Percentiles rank a stretch among this genome's conserved stretches.
phyloP scores from a whole-genome alignment of 2,113 vertebrate species.

The Phodopus roborovskii region DNA sequence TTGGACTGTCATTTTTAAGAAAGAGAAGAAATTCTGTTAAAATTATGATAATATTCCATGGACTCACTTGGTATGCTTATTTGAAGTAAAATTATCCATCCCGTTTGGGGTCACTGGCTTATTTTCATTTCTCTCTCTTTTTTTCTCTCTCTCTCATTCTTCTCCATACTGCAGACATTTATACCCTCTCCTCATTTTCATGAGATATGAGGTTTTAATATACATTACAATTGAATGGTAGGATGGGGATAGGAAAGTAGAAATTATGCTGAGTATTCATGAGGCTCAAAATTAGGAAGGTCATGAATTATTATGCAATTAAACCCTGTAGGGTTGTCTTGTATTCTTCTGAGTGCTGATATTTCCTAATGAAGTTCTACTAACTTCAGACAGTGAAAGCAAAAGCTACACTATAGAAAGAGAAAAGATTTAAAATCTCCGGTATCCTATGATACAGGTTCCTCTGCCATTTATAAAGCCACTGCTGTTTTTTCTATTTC shows the following conservation, averaged over 20 bases:
- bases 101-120: not conserved
- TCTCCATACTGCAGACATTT: not conserved
- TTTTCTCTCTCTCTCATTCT: no score
- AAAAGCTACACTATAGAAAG: not conserved
- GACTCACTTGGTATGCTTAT: constrained; percentile 30
- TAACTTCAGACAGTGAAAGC: not conserved
- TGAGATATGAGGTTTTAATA: fast-evolving
- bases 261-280: not conserved
- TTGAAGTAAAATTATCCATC: constrained; percentile 2
- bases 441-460: constrained; percentile 42
- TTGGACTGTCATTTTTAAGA: constrained; percentile 60
- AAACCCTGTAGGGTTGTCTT: not conserved
- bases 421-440: constrained; percentile 48
- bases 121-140: not conserved
- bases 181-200: not conserved
- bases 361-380: not conserved
- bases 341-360: not conserved
- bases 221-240: not conserved
- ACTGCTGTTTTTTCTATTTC: constrained; percentile 70
- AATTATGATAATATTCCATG: constrained; percentile 20
- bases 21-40: not conserved
- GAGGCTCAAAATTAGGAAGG: constrained; percentile 4
- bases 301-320: constrained; percentile 2
- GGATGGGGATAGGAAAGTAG: not conserved
- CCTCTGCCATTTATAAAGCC: constrained; percentile 63